Evolutionary conservation across 2,888 invertebrate species (phyloP).

Genomic region (Lymantria monacha): DNA sequence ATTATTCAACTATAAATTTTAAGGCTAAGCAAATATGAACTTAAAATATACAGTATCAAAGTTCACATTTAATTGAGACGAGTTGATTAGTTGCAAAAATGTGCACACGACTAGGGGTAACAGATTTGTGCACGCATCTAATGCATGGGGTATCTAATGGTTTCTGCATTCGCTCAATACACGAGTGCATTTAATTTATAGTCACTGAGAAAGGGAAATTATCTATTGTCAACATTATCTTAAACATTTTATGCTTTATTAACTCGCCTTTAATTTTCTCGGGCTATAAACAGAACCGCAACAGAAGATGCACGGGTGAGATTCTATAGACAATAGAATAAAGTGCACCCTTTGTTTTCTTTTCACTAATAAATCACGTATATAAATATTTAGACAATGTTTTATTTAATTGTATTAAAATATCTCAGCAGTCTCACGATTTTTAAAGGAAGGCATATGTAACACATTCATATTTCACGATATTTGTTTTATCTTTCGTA

Average conservation of each 20-base stretch:
- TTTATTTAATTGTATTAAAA: no score
- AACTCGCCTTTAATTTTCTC: conserved; percentile 54
- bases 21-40: conserved; percentile 17
- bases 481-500: no score
- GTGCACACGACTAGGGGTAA: conserved; percentile 13
- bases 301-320: conserved; percentile 44
- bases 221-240: conserved; percentile 74
- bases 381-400: no score
- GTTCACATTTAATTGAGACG: conserved; percentile 8
- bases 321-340: conserved; percentile 3
- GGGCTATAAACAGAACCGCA: conserved; percentile 54
- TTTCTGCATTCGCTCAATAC: conserved; percentile 64
- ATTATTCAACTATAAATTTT: conserved; percentile 11
- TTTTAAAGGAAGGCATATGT: no score
- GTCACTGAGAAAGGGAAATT: conserved; percentile 64
- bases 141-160: conserved; percentile 69
- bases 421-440: no score
- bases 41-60: conserved; percentile 5
- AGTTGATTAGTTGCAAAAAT: conserved; percentile 11
- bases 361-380: conserved; percentile 27
- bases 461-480: no score
- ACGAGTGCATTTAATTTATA: conserved; percentile 71
- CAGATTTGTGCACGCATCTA: conserved; percentile 58
- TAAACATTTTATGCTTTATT: conserved; percentile 72
- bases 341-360: conserved; percentile 38